A percentile compares a stretch with the other conserved stretches of the same genome.
Evolutionary conservation across 1,140 invertebrate species (phyloP).

Genomic region (Episyrphus balteatus): DNA sequence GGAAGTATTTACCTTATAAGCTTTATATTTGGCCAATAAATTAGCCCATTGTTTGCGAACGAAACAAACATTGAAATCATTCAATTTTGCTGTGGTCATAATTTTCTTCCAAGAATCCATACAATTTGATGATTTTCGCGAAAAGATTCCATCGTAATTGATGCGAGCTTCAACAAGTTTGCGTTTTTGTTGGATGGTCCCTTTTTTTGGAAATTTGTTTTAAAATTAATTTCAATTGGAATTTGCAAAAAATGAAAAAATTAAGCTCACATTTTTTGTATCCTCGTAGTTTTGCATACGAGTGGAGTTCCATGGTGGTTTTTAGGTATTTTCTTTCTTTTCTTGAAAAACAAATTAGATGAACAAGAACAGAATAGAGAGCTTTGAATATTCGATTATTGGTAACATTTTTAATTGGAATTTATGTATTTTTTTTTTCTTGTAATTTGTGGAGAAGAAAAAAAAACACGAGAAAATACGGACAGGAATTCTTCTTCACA

Average conservation of each 20-base stretch:
- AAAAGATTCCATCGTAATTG: constrained; percentile 5
- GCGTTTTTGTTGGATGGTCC: constrained; percentile 15
- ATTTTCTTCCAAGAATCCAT: constrained; percentile 26
- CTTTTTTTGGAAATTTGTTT: constrained; percentile 24
- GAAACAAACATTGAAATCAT: constrained; percentile 23
- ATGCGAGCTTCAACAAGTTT: constrained; percentile 13
- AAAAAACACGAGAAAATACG: no score
- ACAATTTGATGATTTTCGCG: constrained; percentile 4
- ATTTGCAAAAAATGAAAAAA: constrained; percentile 18
- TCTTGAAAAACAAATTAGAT: no score
- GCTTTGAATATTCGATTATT: constrained; percentile 4
- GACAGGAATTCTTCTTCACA: no score
- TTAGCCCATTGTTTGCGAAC: constrained; percentile 28
- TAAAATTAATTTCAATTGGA: constrained; percentile 15
- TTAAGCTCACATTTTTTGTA: constrained; percentile 24
- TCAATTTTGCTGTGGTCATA: constrained; percentile 18
- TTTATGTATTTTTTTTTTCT: no score
- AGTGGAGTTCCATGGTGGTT: constrained; percentile 26
- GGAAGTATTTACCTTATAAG: constrained; percentile 15
- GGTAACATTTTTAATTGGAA: no score
- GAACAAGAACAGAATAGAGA: constrained; percentile 7
- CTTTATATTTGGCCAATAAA: constrained; percentile 24
- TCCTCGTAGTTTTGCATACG: constrained; percentile 24
- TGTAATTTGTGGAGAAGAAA: no score
- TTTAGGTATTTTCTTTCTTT: constrained; percentile 1